Percentiles rank a stretch among this genome's conserved stretches.
Conservation (phyloP, 1,140 invertebrate genomes). For the Drosophila santomea region DNA sequence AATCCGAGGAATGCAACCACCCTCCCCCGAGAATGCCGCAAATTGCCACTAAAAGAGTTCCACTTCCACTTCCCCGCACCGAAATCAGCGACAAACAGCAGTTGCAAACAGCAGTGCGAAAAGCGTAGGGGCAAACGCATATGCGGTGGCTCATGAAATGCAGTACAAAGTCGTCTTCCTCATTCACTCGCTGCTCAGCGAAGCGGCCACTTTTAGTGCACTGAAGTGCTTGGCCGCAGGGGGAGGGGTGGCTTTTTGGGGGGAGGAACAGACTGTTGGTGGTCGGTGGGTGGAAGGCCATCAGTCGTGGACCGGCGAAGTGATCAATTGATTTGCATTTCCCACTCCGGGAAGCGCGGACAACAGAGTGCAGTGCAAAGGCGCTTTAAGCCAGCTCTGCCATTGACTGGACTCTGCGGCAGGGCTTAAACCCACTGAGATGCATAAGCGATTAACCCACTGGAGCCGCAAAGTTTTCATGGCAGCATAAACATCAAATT, state of each 20-base stretch:
- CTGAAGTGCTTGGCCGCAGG: constrained; percentile 10
- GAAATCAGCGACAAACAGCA: constrained; percentile 71
- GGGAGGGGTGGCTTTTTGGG: background rate
- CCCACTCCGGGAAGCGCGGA: constrained; percentile 11
- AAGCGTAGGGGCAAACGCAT: constrained; percentile 20
- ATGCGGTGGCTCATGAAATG: constrained; percentile 67
- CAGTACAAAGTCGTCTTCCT: constrained; percentile 28
- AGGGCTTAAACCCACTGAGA: constrained; percentile 4
- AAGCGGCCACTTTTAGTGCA: constrained; percentile 43
- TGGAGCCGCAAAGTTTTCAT: background rate
- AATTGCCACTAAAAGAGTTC: constrained; percentile 29
- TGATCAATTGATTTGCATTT: constrained; percentile 80
- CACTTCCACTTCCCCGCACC: constrained; percentile 31
- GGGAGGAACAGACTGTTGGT: too few species aligned
- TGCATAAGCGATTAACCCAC: constrained; percentile 15
- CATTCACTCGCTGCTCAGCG: constrained; percentile 41
- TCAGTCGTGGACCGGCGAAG: constrained; percentile 37
- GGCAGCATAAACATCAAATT: too few species aligned
- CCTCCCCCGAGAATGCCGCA: constrained; percentile 5
- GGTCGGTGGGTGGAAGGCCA: background rate
- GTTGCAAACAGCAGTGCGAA: constrained; percentile 9
- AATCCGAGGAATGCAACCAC: constrained; percentile 53
- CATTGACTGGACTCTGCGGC: constrained; percentile 24
- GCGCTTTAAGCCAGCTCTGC: constrained; percentile 18
- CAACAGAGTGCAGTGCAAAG: constrained; percentile 15